Evolutionary conservation across 2,113 vertebrate species (phyloP).

Genomic region (Chiloscyllium plagiosum): DNA sequence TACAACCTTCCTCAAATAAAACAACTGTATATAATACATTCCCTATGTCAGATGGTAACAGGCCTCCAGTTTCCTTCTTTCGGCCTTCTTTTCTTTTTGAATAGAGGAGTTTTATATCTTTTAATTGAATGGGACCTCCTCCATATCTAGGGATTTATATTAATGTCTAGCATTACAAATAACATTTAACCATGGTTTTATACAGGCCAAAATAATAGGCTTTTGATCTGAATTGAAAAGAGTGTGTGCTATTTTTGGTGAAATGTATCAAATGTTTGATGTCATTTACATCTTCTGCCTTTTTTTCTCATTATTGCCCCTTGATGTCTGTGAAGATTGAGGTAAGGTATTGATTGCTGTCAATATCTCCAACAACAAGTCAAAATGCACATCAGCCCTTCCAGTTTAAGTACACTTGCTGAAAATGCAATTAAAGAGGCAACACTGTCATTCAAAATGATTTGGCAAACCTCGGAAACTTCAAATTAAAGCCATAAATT

Average conservation of each 20-base stretch:
- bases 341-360: not conserved
- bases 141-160: too few relatives aligned
- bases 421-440: not conserved
- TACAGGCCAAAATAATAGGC: not conserved
- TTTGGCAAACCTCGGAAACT: not conserved
- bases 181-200: not conserved
- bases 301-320: not conserved
- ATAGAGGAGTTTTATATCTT: too few relatives aligned
- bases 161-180: not conserved
- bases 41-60: too few relatives aligned
- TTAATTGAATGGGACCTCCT: too few relatives aligned
- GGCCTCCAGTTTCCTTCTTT: too few relatives aligned
- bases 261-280: not conserved
- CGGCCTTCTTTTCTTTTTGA: too few relatives aligned
- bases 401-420: not conserved
- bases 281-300: slow-evolving; percentile 5
- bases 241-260: not conserved
- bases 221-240: not conserved
- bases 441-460: not conserved
- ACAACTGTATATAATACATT: too few relatives aligned
- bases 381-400: not conserved
- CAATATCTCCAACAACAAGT: not conserved
- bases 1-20: too few relatives aligned
- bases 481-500: not conserved
- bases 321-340: not conserved